phyloP scores from a whole-genome alignment of 2,888 invertebrate species.

The Drymonia ruficornis region DNA sequence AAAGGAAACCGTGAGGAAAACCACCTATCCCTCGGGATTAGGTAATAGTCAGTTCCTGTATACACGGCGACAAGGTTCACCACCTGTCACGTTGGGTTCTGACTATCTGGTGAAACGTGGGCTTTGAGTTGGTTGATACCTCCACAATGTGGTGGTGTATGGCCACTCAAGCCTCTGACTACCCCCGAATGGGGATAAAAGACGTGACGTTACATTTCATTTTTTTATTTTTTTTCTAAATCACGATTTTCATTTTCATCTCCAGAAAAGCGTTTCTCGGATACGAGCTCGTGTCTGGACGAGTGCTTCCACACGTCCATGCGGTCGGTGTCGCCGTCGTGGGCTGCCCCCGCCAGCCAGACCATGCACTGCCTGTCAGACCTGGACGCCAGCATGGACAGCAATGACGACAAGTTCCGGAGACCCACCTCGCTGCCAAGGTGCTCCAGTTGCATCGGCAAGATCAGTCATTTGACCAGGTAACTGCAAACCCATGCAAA shows the following conservation, averaged over 20 bases:
- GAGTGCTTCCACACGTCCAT: constrained; percentile 74
- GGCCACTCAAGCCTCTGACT: too few species aligned
- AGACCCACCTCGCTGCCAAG: constrained; percentile 81
- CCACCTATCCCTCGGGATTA: too few species aligned
- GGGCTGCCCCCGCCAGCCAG: constrained; percentile 71
- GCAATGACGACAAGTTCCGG: constrained; percentile 74
- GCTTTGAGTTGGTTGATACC: too few species aligned
- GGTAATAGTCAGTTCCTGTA: too few species aligned
- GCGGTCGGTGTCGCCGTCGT: constrained; percentile 74
- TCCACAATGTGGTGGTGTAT: too few species aligned
- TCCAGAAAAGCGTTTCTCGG: constrained; percentile 77
- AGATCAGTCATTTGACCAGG: constrained; percentile 88
- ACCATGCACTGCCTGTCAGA: constrained; percentile 80
- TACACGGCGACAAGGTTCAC: too few species aligned
- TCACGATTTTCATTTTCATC: constrained; percentile 44
- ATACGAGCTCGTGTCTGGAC: constrained; percentile 74
- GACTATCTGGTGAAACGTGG: too few species aligned
- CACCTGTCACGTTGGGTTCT: too few species aligned
- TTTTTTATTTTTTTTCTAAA: too few species aligned
- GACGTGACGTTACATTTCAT: too few species aligned
- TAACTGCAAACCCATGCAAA: constrained; percentile 33
- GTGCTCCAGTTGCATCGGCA: constrained; percentile 92
- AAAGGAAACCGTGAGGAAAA: too few species aligned
- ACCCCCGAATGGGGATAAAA: too few species aligned
- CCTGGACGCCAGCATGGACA: constrained; percentile 69